Evolutionary conservation across 2,888 invertebrate genomes (phyloP).

Genomic region (Petrolisthes manimaculis): DNA sequence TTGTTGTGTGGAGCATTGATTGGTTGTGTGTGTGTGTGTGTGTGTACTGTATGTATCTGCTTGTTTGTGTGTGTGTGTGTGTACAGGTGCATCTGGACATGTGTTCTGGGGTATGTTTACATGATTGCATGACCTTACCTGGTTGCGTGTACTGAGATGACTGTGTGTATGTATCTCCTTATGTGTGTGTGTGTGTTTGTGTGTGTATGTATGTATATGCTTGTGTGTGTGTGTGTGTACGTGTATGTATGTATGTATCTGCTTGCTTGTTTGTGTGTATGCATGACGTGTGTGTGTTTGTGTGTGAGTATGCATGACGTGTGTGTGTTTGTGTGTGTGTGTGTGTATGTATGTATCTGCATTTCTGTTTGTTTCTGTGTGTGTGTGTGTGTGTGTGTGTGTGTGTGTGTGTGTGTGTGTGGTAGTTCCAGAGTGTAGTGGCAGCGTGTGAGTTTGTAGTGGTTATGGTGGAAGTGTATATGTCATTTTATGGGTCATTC

Average conservation of each 20-base stretch:
- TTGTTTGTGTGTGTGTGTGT: constrained; percentile 19
- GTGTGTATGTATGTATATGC: too few relatives aligned
- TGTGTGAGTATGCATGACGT: too few relatives aligned
- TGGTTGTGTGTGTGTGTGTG: constrained; percentile 7
- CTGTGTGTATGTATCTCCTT: not conserved
- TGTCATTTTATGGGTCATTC: not conserved
- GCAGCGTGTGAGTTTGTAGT: not conserved
- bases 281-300: too few relatives aligned
- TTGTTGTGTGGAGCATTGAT: not conserved
- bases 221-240: too few relatives aligned
- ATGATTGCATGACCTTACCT: not conserved
- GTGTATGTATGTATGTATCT: too few relatives aligned
- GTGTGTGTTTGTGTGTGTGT: too few relatives aligned
- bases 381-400: too few relatives aligned
- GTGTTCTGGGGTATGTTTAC: not conserved
- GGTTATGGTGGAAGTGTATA: not conserved
- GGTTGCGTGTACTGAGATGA: not conserved
- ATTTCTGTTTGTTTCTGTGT: too few relatives aligned
- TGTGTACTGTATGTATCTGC: constrained; percentile 12
- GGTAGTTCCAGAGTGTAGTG: not conserved
- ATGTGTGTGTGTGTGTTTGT: too few relatives aligned
- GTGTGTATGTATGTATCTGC: too few relatives aligned
- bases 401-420: not conserved
- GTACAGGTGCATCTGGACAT: not conserved
- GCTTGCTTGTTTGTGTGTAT: too few relatives aligned